A percentile compares a stretch with the other conserved stretches of the same genome.
Conservation (phyloP, 1,140 invertebrate species). For the Hyles euphorbiae region DNA sequence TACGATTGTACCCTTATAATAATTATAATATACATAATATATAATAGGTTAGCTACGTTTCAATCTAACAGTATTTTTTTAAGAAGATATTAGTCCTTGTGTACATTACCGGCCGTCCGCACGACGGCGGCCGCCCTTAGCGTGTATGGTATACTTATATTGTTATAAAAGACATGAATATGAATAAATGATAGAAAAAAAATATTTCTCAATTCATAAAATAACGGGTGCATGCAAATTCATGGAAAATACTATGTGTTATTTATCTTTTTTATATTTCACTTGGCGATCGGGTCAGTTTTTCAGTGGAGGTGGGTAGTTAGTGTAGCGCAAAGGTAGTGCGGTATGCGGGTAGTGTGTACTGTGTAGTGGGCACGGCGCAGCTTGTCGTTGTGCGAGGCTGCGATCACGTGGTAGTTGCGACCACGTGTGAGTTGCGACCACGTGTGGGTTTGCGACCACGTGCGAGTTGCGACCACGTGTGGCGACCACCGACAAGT, state of each 20-base stretch:
- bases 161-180: conserved; percentile 71
- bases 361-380: background rate
- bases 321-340: conserved; percentile 39
- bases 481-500: conserved; percentile 61
- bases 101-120: conserved; percentile 64
- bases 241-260: conserved; percentile 70
- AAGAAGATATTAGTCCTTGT: conserved; percentile 74
- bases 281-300: conserved; percentile 60
- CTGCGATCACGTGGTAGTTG: background rate
- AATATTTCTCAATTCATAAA: conserved; percentile 72
- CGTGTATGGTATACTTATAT: conserved; percentile 69
- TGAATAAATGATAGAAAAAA: conserved; percentile 66
- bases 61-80: conserved; percentile 76
- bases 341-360: conserved; percentile 33
- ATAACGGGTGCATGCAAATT: conserved; percentile 73
- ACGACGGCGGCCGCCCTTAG: conserved; percentile 56
- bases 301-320: conserved; percentile 61
- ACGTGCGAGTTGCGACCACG: background rate
- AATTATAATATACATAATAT: conserved; percentile 67
- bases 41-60: conserved; percentile 73
- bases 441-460: no score
- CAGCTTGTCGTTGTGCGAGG: conserved; percentile 19
- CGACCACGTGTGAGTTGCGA: conserved; percentile 37
- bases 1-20: conserved; percentile 68
- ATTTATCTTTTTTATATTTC: conserved; percentile 75